A percentile compares a stretch with the other conserved stretches of the same genome.
Conservation (phyloP, 2,113 vertebrate genomes). For the Balaeniceps rex region DNA sequence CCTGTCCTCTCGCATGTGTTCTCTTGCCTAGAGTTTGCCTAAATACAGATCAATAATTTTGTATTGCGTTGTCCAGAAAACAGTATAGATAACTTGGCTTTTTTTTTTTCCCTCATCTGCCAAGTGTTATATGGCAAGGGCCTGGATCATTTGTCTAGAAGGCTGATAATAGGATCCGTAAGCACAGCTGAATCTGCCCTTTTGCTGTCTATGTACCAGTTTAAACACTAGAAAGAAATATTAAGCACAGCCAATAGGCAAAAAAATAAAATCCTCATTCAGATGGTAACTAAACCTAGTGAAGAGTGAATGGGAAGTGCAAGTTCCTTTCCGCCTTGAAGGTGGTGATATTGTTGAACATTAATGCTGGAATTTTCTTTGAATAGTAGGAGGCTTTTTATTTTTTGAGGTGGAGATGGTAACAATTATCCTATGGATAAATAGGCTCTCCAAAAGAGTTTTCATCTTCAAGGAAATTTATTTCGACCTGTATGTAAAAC, state of each 20-base stretch:
- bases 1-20: rapidly evolving
- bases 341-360: not conserved
- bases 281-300: not conserved
- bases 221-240: not conserved
- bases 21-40: not conserved
- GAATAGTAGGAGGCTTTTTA: not conserved
- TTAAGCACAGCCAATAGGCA: not conserved
- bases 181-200: not conserved
- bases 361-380: not conserved
- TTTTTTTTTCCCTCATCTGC: not conserved
- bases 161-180: not conserved
- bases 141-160: not conserved
- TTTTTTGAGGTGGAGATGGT: not conserved
- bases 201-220: not conserved
- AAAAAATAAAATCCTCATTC: not conserved
- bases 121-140: not conserved
- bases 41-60: not conserved
- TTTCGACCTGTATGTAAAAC: not conserved
- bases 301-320: not conserved
- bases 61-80: not conserved
- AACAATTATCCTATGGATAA: not conserved
- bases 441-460: not conserved
- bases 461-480: not conserved
- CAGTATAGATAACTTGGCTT: not conserved
- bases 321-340: not conserved